Percentiles rank a stretch among this genome's conserved stretches.
phyloP scores from a whole-genome alignment of 1,140 invertebrate species.

The Trachymyrmex septentrionalis region DNA sequence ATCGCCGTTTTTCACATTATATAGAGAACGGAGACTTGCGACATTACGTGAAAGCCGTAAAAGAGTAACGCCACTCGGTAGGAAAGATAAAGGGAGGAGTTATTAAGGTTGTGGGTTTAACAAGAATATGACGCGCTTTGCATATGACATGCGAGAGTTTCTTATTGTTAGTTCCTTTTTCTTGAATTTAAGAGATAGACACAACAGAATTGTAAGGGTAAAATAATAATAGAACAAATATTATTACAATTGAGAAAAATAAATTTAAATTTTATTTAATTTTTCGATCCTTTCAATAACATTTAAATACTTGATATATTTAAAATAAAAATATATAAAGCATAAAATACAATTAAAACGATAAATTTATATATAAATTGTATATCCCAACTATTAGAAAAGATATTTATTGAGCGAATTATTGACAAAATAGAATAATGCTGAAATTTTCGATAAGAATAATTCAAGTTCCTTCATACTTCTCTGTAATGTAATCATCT shows the following conservation, averaged over 20 bases:
- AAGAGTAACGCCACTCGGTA: not conserved
- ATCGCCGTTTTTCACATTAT: slow-evolving; percentile 31
- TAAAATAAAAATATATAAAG: not conserved
- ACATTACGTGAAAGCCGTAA: slow-evolving; percentile 17
- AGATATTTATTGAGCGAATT: not conserved
- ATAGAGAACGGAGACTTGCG: not conserved
- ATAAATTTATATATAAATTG: not conserved
- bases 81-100: not conserved
- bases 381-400: not conserved
- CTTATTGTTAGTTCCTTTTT: not conserved
- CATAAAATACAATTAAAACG: not conserved
- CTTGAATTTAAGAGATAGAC: not conserved
- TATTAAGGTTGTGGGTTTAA: slow-evolving; percentile 11
- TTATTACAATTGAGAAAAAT: slow-evolving; percentile 10
- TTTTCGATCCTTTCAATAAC: not conserved
- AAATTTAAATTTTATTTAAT: not conserved
- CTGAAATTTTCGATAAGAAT: not conserved
- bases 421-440: not conserved
- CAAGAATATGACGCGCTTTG: not conserved
- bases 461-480: not conserved
- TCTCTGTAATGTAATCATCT: not conserved
- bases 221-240: not conserved
- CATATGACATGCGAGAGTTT: slow-evolving; percentile 17
- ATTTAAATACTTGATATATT: not conserved
- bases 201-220: not conserved